Evolutionary conservation across 2,888 invertebrate genomes (phyloP).

Genomic region (Sarcophaga variegata): DNA sequence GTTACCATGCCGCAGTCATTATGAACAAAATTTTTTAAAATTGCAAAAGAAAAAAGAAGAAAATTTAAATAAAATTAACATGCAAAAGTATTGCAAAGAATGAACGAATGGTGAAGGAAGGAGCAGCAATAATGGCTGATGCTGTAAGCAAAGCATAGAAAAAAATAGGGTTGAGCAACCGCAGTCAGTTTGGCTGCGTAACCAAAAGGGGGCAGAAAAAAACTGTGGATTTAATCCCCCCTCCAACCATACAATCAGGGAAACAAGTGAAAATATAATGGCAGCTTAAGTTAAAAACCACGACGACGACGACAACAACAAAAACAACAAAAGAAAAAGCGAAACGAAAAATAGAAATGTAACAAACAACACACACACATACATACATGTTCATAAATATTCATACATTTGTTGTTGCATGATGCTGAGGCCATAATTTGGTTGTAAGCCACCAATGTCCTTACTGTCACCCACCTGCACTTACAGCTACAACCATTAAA

Average conservation of each 20-base stretch:
- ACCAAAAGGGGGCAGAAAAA: constrained; percentile 20
- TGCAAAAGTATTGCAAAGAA: neutral
- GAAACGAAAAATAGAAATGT: constrained; percentile 35
- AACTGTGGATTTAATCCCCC: neutral
- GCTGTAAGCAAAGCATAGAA: neutral
- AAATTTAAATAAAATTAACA: constrained; percentile 49
- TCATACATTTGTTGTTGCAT: neutral
- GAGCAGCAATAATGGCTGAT: constrained; percentile 47
- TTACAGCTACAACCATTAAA: neutral
- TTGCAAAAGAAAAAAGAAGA: constrained; percentile 11
- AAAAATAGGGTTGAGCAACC: constrained; percentile 68
- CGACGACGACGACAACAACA: constrained; percentile 16
- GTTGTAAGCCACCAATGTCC: neutral
- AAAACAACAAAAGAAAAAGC: neutral
- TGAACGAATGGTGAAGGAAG: neutral
- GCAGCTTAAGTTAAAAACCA: constrained; percentile 53
- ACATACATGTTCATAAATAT: constrained; percentile 2
- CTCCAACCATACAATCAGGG: neutral
- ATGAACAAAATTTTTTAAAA: constrained; percentile 43
- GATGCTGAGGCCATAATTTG: neutral
- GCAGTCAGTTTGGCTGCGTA: constrained; percentile 59
- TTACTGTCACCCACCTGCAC: constrained; percentile 44
- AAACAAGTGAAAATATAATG: constrained; percentile 47
- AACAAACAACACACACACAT: neutral
- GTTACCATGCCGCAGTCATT: constrained; percentile 53